Conservation (phyloP, 2,113 vertebrate species). For the Aegithalos caudatus region DNA sequence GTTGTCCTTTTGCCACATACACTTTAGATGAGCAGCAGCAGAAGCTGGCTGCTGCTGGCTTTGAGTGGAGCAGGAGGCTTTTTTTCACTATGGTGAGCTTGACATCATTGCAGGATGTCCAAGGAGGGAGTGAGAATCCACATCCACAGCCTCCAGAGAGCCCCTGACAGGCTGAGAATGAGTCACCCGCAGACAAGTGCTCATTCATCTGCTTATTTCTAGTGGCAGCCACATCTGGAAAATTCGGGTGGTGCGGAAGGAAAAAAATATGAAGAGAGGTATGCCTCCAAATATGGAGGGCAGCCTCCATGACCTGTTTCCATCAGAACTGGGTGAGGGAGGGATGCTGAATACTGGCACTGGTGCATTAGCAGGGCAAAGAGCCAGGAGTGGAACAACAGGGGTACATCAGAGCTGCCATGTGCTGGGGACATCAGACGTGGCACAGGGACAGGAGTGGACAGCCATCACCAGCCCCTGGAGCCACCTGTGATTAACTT, state of each 20-base stretch:
- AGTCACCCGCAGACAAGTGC: neutral
- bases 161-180: neutral
- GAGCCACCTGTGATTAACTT: neutral
- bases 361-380: neutral
- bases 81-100: neutral
- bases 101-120: neutral
- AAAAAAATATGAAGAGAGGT: neutral
- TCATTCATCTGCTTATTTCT: neutral
- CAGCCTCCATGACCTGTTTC: neutral
- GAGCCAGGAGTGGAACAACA: neutral
- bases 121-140: neutral
- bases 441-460: neutral
- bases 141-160: neutral
- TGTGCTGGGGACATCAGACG: neutral
- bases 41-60: neutral
- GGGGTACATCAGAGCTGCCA: rapidly evolving
- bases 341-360: neutral
- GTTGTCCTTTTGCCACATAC: neutral
- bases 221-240: constrained; percentile 10
- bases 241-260: neutral
- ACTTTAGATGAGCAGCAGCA: neutral
- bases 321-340: neutral
- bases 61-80: neutral
- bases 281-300: too few relatives aligned
- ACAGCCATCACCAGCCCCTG: neutral